phyloP scores from a whole-genome alignment of 1,140 invertebrate species.

The Nautilus pompilius region DNA sequence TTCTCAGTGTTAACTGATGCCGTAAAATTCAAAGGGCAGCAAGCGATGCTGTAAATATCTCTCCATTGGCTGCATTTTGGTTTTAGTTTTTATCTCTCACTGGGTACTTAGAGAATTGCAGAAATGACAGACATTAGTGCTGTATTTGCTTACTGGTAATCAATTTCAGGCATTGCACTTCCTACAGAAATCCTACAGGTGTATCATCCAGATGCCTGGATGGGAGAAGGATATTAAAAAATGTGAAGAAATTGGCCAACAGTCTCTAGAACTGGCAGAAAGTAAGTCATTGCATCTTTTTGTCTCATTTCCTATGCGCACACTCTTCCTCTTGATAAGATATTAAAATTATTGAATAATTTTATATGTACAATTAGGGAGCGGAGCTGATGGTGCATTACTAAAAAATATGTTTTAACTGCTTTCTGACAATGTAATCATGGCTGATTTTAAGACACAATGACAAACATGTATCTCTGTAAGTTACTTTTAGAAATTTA shows the following conservation, averaged over 20 bases:
- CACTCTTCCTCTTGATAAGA: neutral
- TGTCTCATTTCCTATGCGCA: neutral
- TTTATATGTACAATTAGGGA: neutral
- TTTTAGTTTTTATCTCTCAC: neutral
- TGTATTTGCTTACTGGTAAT: too few species aligned
- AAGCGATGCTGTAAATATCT: neutral
- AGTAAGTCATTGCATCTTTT: slow-evolving; percentile 20
- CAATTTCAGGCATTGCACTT: slow-evolving; percentile 60
- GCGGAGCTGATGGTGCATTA: neutral
- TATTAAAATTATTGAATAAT: neutral
- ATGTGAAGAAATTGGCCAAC: slow-evolving; percentile 37
- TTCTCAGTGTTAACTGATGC: too few species aligned
- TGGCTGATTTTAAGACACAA: too few species aligned
- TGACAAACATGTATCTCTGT: too few species aligned
- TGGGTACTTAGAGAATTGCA: too few species aligned
- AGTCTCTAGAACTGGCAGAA: slow-evolving; percentile 40
- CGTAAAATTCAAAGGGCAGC: neutral
- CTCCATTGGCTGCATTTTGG: neutral
- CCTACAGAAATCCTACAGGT: slow-evolving; percentile 59
- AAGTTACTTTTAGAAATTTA: too few species aligned
- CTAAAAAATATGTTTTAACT: too few species aligned
- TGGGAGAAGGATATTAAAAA: slow-evolving; percentile 61
- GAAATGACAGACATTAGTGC: too few species aligned
- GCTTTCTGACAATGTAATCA: too few species aligned
- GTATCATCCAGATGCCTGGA: slow-evolving; percentile 56